Evolutionary conservation across 2,113 vertebrate genomes (phyloP).

Genomic region (Neoarius graeffei): DNA sequence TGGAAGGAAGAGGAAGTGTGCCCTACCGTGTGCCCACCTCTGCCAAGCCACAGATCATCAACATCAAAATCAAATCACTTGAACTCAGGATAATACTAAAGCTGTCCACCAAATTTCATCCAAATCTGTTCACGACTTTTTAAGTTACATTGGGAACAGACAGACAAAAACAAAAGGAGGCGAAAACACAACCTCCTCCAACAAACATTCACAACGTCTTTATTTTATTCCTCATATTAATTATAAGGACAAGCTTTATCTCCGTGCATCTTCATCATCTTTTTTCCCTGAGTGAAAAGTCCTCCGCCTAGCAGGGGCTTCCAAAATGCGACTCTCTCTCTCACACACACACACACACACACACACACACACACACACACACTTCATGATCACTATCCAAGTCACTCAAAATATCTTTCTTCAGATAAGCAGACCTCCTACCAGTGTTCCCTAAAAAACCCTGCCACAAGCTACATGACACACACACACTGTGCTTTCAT

Average conservation of each 20-base stretch:
- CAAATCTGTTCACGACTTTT: too few relatives aligned
- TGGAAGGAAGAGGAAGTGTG: background rate
- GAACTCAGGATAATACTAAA: too few relatives aligned
- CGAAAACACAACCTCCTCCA: too few relatives aligned
- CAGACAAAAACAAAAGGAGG: too few relatives aligned
- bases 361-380: conserved; percentile 26
- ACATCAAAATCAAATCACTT: too few relatives aligned
- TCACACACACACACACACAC: conserved; percentile 35
- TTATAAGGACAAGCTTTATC: background rate
- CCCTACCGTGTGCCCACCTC: too few relatives aligned
- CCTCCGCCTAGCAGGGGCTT: conserved; percentile 13
- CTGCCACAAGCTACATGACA: conserved; percentile 22
- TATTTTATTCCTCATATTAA: background rate
- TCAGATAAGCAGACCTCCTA: conserved; percentile 28
- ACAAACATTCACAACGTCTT: background rate
- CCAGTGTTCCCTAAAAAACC: conserved; percentile 3
- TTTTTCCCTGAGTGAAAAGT: too few relatives aligned
- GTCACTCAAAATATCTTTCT: conserved; percentile 17
- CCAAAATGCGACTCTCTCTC: too few relatives aligned
- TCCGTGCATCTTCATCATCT: background rate
- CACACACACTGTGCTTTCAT: background rate
- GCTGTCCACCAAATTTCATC: too few relatives aligned
- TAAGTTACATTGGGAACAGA: too few relatives aligned
- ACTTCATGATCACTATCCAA: background rate
- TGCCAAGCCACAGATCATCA: too few relatives aligned